A percentile compares a stretch with the other conserved stretches of the same genome.
Conservation (phyloP, 2,888 invertebrate species). For the Onthophagus sagittarius region DNA sequence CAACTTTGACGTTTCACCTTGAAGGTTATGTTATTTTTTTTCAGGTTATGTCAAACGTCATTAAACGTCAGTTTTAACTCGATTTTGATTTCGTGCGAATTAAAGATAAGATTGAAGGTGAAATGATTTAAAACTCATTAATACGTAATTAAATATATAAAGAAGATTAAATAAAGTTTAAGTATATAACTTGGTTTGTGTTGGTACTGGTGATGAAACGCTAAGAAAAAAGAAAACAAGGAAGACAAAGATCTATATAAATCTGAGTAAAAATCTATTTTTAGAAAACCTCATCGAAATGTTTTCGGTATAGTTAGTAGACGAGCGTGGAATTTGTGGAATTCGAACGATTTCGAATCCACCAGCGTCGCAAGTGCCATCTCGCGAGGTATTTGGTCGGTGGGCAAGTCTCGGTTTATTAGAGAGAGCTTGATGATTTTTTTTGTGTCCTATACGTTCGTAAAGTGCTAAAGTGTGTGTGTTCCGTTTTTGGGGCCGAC, state of each 20-base stretch:
- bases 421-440: slow-evolving; percentile 19
- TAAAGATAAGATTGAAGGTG: no score
- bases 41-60: background rate
- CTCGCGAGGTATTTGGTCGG: slow-evolving; percentile 37
- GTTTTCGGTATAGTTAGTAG: slow-evolving; percentile 26
- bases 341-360: slow-evolving; percentile 32
- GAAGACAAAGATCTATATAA: background rate
- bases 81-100: background rate
- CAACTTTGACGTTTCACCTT: background rate
- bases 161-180: no score
- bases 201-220: background rate
- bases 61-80: background rate
- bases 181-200: no score
- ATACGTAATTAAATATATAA: no score
- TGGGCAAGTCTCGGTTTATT: slow-evolving; percentile 24
- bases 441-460: slow-evolving; percentile 22
- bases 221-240: background rate
- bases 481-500: background rate
- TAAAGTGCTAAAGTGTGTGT: slow-evolving; percentile 5
- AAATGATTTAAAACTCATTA: no score
- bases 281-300: background rate
- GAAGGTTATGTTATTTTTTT: background rate
- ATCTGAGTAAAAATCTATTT: background rate
- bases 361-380: slow-evolving; percentile 32
- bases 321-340: slow-evolving; percentile 32